Conservation (phyloP, 2,797 vertebrate genomes). For the Chelonia mydas region DNA sequence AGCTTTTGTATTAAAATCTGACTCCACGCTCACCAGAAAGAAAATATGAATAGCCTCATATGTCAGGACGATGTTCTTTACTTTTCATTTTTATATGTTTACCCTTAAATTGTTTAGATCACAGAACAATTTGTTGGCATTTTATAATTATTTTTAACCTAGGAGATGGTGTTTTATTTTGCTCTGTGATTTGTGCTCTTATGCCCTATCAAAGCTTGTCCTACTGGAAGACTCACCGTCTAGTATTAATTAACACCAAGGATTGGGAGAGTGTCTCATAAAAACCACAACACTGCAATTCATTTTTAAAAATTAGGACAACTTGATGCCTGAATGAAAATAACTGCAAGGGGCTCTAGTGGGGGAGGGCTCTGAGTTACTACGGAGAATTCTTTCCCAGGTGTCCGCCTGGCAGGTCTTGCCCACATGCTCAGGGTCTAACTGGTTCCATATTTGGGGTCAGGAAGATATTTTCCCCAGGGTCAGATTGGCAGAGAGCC, state of each 20-base stretch:
- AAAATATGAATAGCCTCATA: background rate
- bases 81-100: background rate
- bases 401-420: no score
- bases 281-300: no score
- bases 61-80: background rate
- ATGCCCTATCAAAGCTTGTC: background rate
- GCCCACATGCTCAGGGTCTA: no score
- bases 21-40: background rate
- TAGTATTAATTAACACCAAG: background rate
- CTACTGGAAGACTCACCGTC: background rate
- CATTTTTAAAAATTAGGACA: no score
- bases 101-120: background rate
- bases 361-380: no score
- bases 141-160: background rate
- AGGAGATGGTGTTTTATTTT: background rate
- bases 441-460: no score
- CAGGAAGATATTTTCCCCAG: no score
- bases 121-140: rapidly evolving
- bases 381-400: no score
- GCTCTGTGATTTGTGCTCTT: rapidly evolving
- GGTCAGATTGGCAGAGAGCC: no score
- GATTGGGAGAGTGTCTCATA: no score
- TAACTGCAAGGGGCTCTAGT: no score
- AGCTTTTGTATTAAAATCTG: slow-evolving; percentile 39
- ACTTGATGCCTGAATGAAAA: no score